A percentile compares a stretch with the other conserved stretches of the same genome.
phyloP scores from a whole-genome alignment of 2,113 vertebrate species.

The Sebastes schlegelii region DNA sequence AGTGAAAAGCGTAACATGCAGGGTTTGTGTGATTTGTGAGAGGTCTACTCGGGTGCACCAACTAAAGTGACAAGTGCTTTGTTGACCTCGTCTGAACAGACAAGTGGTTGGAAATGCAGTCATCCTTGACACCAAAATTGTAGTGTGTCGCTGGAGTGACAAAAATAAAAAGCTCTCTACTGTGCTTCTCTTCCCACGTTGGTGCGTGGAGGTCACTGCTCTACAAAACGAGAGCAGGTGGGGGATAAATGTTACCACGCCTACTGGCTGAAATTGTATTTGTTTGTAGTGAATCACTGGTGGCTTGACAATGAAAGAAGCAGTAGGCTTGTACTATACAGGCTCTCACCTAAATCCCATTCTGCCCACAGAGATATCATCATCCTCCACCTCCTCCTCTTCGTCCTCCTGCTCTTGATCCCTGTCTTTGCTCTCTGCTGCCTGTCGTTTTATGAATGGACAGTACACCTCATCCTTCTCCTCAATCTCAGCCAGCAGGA shows the following conservation, averaged over 20 bases:
- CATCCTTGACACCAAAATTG: slow-evolving; percentile 17
- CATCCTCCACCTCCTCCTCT: slow-evolving; percentile 49
- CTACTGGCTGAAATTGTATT: not conserved
- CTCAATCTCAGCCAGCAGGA: slow-evolving; percentile 87
- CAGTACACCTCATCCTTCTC: slow-evolving; percentile 89
- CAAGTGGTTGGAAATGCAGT: not conserved
- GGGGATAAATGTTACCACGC: slow-evolving; percentile 7
- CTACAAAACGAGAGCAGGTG: slow-evolving; percentile 1
- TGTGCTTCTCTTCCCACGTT: not conserved
- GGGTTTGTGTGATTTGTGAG: slow-evolving; percentile 5
- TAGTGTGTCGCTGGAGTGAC: slow-evolving; percentile 9
- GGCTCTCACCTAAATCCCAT: slow-evolving; percentile 58
- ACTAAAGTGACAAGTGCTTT: slow-evolving; percentile 11
- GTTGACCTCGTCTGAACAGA: not conserved
- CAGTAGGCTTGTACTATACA: not conserved
- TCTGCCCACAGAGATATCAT: not conserved
- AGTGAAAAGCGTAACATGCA: not conserved
- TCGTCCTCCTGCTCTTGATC: slow-evolving; percentile 62
- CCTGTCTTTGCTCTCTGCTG: slow-evolving; percentile 68
- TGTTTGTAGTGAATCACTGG: not conserved
- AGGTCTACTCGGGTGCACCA: not conserved
- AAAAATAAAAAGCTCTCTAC: not conserved
- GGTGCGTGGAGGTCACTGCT: not conserved
- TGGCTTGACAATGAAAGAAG: not conserved
- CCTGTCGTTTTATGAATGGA: slow-evolving; percentile 78